Evolutionary conservation across 2,113 vertebrate genomes (phyloP).

Genomic region (Hypomesus transpacificus): DNA sequence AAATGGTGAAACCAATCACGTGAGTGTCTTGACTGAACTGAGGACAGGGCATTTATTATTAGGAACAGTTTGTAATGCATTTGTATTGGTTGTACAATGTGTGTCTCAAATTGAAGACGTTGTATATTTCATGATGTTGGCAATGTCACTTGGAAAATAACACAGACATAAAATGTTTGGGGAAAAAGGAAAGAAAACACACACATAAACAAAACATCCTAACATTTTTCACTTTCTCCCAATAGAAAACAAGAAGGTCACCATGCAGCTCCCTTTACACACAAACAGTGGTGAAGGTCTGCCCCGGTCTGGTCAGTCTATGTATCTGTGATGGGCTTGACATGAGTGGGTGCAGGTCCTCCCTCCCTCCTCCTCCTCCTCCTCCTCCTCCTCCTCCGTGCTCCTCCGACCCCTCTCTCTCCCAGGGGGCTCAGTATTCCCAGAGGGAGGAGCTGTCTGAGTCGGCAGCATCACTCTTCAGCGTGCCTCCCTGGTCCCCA

Average conservation of each 20-base stretch:
- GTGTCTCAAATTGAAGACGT: constrained; percentile 19
- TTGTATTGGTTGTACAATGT: constrained; percentile 7
- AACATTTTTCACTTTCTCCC: constrained; percentile 32
- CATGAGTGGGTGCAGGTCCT: constrained; percentile 34
- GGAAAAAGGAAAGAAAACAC: neutral
- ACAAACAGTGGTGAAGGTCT: constrained; percentile 44
- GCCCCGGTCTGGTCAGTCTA: constrained; percentile 33
- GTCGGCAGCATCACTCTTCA: constrained; percentile 78
- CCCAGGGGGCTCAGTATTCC: constrained; percentile 79
- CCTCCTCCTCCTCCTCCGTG: neutral
- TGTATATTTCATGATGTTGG: constrained; percentile 36
- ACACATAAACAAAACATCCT: constrained; percentile 11
- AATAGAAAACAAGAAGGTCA: constrained; percentile 20
- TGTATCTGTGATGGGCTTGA: neutral
- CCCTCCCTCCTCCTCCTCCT: constrained; percentile 8
- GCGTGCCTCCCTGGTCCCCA: constrained; percentile 85
- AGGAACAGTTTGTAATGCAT: neutral
- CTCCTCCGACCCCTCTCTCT: neutral
- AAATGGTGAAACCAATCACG: too few species aligned
- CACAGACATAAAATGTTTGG: neutral
- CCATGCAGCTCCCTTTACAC: constrained; percentile 20
- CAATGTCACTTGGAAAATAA: constrained; percentile 46
- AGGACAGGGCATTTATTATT: too few species aligned
- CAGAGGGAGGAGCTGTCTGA: constrained; percentile 80
- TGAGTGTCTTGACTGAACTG: too few species aligned